These are phyloP conservation scores for Thalassoma bifasciatum DNA, from an alignment of 2,113 vertebrate genomes.

Conservation along the genomic window DNA sequence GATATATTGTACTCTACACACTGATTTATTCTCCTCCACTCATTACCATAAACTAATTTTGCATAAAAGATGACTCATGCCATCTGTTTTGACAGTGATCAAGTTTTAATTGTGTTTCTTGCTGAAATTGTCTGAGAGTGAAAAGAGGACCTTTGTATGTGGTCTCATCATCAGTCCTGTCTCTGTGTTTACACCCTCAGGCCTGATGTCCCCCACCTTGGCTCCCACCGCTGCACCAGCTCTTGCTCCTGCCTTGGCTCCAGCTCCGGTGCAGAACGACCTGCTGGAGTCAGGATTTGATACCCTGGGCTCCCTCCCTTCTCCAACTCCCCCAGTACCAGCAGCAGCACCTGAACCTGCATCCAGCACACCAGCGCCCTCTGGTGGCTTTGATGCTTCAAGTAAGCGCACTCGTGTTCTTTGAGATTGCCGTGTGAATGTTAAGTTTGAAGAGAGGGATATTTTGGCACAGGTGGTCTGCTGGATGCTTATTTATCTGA, in stretches of 20 bases:
- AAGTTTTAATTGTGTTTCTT: background rate
- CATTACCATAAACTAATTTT: background rate
- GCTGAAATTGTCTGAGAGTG: background rate
- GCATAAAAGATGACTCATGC: background rate
- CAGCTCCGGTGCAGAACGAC: slow-evolving; percentile 83
- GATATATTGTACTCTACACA: background rate
- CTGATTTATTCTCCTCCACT: background rate
- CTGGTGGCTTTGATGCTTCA: slow-evolving; percentile 92
- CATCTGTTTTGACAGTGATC: slow-evolving; percentile 1
- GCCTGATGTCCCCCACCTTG: slow-evolving; percentile 79
- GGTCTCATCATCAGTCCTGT: background rate
- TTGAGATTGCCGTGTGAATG: slow-evolving; percentile 1
- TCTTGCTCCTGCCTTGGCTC: slow-evolving; percentile 84
- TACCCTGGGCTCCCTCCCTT: slow-evolving; percentile 61
- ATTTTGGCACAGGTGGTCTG: slow-evolving; percentile 23
- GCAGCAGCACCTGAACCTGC: slow-evolving; percentile 79
- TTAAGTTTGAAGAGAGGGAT: slow-evolving; percentile 7
- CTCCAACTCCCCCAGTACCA: slow-evolving; percentile 55
- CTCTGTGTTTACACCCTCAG: slow-evolving; percentile 51
- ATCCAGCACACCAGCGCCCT: slow-evolving; percentile 75
- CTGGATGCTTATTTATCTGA: slow-evolving; percentile 19
- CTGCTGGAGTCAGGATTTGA: slow-evolving; percentile 83
- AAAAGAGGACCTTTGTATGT: background rate
- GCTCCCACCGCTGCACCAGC: slow-evolving; percentile 59
- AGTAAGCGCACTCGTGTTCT: slow-evolving; percentile 79